These are phyloP conservation scores for Hystrix brachyura DNA, from an alignment of 2,113 vertebrate genomes.

Conservation along the genomic window DNA sequence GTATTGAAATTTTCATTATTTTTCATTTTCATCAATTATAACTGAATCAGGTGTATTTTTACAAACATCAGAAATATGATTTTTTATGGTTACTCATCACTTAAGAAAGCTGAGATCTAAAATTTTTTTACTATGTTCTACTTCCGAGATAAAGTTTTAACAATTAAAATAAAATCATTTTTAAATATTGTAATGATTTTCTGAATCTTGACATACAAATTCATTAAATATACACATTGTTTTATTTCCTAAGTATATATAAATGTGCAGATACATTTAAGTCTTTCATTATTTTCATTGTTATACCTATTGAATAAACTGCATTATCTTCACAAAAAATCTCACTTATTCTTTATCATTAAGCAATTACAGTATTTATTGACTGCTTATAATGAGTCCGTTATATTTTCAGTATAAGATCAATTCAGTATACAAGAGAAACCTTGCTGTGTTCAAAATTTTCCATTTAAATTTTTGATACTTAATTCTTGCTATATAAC, in stretches of 20 bases:
- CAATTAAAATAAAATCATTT: not conserved
- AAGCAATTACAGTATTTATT: not conserved
- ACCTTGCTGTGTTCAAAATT: not conserved
- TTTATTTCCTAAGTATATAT: slow-evolving; percentile 3
- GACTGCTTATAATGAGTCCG: not conserved
- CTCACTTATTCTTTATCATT: not conserved
- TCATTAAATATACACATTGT: not conserved
- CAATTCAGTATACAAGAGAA: not conserved
- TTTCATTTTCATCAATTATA: not conserved
- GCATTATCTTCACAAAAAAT: not conserved
- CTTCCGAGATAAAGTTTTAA: not conserved
- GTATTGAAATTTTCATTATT: not conserved
- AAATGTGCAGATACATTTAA: not conserved
- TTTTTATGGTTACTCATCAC: slow-evolving; percentile 10
- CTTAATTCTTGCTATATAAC: not conserved
- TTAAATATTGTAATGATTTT: slow-evolving; percentile 32
- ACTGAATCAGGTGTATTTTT: not conserved
- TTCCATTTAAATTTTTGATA: not conserved
- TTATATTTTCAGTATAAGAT: not conserved
- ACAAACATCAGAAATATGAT: slow-evolving; percentile 51
- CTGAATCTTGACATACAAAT: not conserved
- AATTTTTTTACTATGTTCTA: slow-evolving; percentile 58
- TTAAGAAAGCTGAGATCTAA: not conserved
- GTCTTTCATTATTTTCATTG: not conserved
- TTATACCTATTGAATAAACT: not conserved